These are phyloP conservation scores for Apolygus lucorum DNA, from an alignment of 1,140 invertebrate species.

Conservation along the genomic window DNA sequence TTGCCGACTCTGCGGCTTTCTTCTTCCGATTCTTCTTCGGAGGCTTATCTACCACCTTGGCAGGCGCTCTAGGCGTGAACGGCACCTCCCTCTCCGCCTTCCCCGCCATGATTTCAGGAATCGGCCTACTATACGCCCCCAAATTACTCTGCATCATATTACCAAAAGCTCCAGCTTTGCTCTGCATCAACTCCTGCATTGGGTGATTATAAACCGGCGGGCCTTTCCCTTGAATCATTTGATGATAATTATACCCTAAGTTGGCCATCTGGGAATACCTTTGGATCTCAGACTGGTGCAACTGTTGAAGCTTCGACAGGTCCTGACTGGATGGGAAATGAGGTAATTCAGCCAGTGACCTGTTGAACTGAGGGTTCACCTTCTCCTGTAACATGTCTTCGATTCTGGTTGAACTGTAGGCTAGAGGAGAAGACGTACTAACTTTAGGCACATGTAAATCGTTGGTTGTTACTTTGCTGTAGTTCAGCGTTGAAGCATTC, in stretches of 20 bases:
- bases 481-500: slow-evolving; percentile 17
- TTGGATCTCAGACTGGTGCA: slow-evolving; percentile 1
- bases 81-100: slow-evolving; percentile 22
- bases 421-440: slow-evolving; percentile 24
- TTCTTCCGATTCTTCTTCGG: slow-evolving; percentile 35
- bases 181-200: slow-evolving; percentile 32
- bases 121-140: slow-evolving; percentile 22
- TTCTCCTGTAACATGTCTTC: slow-evolving; percentile 28
- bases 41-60: slow-evolving; percentile 5
- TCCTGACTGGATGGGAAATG: slow-evolving; percentile 14
- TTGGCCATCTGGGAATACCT: slow-evolving; percentile 22
- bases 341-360: slow-evolving; percentile 27
- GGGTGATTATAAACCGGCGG: slow-evolving; percentile 28
- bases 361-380: slow-evolving; percentile 29
- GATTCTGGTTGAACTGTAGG: slow-evolving; percentile 25
- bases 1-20: slow-evolving; percentile 31
- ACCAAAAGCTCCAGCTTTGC: slow-evolving; percentile 26
- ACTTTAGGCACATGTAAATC: slow-evolving; percentile 24
- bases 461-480: slow-evolving; percentile 20
- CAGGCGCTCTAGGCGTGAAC: slow-evolving; percentile 11
- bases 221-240: slow-evolving; percentile 27
- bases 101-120: slow-evolving; percentile 22
- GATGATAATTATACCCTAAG: slow-evolving; percentile 31
- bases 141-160: slow-evolving; percentile 25
- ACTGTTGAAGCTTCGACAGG: slow-evolving; percentile 24